A percentile compares a stretch with the other conserved stretches of the same genome.
Evolutionary conservation across 1,140 invertebrate species (phyloP).

Genomic region (Uloborus diversus): DNA sequence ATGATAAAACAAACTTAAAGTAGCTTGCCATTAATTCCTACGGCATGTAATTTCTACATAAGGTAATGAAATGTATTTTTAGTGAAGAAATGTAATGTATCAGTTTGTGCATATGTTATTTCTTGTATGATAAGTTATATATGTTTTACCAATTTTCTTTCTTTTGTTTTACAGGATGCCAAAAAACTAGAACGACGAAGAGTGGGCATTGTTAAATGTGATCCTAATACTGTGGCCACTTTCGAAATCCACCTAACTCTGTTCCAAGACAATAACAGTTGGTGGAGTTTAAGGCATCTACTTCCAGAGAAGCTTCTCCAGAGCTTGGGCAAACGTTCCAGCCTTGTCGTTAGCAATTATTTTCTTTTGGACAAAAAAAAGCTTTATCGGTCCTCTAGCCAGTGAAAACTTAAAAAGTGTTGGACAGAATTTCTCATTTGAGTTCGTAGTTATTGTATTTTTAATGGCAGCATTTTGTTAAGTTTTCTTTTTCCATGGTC

Average conservation of each 20-base stretch:
- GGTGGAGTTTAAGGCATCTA: conserved; percentile 77
- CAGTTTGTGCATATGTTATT: no score
- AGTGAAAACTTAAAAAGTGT: conserved; percentile 27
- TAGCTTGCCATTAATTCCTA: no score
- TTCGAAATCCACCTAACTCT: conserved; percentile 86
- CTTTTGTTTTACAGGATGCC: conserved; percentile 24
- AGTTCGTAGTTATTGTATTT: conserved; percentile 46
- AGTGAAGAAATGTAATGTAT: no score
- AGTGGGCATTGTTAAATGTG: conserved; percentile 78
- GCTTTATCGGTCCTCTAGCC: conserved; percentile 74
- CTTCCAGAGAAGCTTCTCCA: conserved; percentile 64
- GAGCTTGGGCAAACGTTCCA: conserved; percentile 82
- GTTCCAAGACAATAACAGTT: conserved; percentile 78
- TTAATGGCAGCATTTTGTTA: conserved; percentile 39
- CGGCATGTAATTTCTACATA: no score
- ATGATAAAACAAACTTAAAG: no score
- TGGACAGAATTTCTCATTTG: conserved; percentile 10
- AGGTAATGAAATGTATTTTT: no score
- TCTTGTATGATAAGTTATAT: no score
- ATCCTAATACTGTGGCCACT: conserved; percentile 82
- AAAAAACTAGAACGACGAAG: conserved; percentile 64
- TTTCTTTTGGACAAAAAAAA: conserved; percentile 87
- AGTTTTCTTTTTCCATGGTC: conserved; percentile 19
- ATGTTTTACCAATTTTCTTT: background rate
- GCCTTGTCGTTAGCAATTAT: conserved; percentile 83